Percentiles rank a stretch among this genome's conserved stretches.
phyloP scores from a whole-genome alignment of 1,140 invertebrate species.

The Helicorthomorpha holstii region DNA sequence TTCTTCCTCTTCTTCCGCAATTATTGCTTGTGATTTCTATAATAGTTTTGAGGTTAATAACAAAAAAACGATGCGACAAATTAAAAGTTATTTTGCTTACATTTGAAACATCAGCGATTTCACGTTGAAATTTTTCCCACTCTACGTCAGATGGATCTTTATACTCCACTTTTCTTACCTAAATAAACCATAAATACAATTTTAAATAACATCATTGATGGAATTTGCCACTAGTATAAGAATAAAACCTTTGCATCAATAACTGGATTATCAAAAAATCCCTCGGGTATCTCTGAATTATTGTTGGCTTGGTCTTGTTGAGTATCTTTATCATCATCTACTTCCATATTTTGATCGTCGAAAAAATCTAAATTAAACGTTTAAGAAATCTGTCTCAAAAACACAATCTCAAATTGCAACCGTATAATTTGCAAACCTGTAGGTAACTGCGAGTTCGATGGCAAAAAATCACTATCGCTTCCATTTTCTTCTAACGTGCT shows the following conservation, averaged over 20 bases:
- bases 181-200: slow-evolving; percentile 9
- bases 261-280: slow-evolving; percentile 88
- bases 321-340: slow-evolving; percentile 12
- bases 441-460: too few species aligned
- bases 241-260: slow-evolving; percentile 57
- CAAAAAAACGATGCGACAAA: background rate
- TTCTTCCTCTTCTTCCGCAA: slow-evolving; percentile 80
- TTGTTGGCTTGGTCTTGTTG: slow-evolving; percentile 14
- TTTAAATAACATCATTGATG: slow-evolving; percentile 1
- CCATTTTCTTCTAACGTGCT: too few species aligned
- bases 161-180: slow-evolving; percentile 72
- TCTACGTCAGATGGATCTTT: slow-evolving; percentile 82
- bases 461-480: too few species aligned
- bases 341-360: slow-evolving; percentile 8
- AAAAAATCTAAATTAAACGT: background rate
- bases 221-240: background rate
- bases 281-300: slow-evolving; percentile 56
- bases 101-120: slow-evolving; percentile 67
- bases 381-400: too few species aligned
- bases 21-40: slow-evolving; percentile 55
- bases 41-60: slow-evolving; percentile 3
- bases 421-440: too few species aligned
- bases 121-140: slow-evolving; percentile 81
- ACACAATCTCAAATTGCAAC: too few species aligned
- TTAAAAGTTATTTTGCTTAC: slow-evolving; percentile 22